Percentiles rank a stretch among this genome's conserved stretches.
Conservation (phyloP, 2,888 invertebrate genomes). For the Drosophila siamana region DNA sequence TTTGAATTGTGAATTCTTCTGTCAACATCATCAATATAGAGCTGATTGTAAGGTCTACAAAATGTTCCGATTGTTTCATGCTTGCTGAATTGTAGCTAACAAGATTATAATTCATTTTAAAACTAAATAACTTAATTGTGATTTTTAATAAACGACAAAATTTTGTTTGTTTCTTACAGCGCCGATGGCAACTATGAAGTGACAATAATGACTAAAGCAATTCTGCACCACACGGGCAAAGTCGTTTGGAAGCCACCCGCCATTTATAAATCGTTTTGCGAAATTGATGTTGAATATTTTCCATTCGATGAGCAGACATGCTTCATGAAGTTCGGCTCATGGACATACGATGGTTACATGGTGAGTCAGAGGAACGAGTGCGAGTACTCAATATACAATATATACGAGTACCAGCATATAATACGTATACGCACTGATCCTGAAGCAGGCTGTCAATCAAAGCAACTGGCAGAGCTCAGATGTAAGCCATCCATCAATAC, state of each 20-base stretch:
- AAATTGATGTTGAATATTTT: constrained; percentile 97
- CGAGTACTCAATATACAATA: constrained; percentile 20
- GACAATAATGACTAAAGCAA: constrained; percentile 99
- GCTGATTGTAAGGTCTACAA: too few relatives aligned
- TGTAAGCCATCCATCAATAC: constrained; percentile 52
- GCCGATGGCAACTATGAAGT: constrained; percentile 99
- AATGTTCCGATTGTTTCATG: too few relatives aligned
- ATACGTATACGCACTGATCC: constrained; percentile 22
- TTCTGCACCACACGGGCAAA: constrained; percentile 95
- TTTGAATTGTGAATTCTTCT: too few relatives aligned
- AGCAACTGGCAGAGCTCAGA: constrained; percentile 36
- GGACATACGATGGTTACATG: constrained; percentile 98
- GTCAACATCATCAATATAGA: too few relatives aligned
- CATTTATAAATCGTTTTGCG: constrained; percentile 98
- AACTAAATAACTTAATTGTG: too few relatives aligned
- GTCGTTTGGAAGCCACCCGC: constrained; percentile 99
- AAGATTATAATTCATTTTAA: too few relatives aligned
- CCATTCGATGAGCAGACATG: constrained; percentile 98
- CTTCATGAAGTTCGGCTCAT: constrained; percentile 96
- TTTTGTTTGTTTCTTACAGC: too few relatives aligned
- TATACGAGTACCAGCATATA: constrained; percentile 3
- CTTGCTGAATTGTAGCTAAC: too few relatives aligned
- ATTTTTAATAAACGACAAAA: too few relatives aligned
- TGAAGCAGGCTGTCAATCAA: constrained; percentile 64
- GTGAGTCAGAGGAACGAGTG: constrained; percentile 86